A percentile compares a stretch with the other conserved stretches of the same genome.
phyloP scores from a whole-genome alignment of 2,113 vertebrate species.

The Athene cunicularia region DNA sequence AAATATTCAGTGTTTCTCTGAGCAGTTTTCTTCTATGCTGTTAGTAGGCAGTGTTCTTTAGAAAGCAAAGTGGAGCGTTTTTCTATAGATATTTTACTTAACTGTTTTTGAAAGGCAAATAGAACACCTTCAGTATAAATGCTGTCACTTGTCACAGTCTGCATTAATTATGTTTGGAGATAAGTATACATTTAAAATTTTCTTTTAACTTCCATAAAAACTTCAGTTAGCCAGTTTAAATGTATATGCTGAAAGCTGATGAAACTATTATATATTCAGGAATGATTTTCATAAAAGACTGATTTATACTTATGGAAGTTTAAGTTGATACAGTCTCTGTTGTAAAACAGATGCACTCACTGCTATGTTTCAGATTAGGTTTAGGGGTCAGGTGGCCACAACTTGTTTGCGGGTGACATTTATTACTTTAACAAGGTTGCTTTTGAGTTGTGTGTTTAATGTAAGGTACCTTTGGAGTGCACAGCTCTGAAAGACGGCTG shows the following conservation, averaged over 20 bases:
- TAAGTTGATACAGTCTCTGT: background rate
- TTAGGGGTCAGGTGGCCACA: background rate
- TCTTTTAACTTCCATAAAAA: background rate
- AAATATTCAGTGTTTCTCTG: constrained; percentile 27
- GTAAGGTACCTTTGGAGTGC: background rate
- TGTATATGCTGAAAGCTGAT: background rate
- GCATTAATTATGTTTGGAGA: background rate
- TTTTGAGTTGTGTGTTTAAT: background rate
- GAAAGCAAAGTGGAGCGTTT: background rate
- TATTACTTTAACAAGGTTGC: background rate
- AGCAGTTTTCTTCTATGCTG: background rate
- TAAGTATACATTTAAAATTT: background rate
- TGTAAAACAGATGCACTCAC: background rate
- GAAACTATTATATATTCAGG: background rate
- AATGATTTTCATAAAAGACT: background rate
- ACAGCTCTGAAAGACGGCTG: background rate
- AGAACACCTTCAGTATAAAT: background rate
- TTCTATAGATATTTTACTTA: background rate
- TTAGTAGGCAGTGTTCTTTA: constrained; percentile 21
- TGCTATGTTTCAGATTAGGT: background rate
- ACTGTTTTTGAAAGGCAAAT: background rate
- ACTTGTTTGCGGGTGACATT: background rate
- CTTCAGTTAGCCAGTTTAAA: background rate
- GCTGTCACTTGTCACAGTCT: constrained; percentile 30
- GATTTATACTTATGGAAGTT: background rate